Evolutionary conservation across 2,113 vertebrate species (phyloP), one percentile per base, ranked within the genome.

Genomic region (Channa maculata): DNA sequence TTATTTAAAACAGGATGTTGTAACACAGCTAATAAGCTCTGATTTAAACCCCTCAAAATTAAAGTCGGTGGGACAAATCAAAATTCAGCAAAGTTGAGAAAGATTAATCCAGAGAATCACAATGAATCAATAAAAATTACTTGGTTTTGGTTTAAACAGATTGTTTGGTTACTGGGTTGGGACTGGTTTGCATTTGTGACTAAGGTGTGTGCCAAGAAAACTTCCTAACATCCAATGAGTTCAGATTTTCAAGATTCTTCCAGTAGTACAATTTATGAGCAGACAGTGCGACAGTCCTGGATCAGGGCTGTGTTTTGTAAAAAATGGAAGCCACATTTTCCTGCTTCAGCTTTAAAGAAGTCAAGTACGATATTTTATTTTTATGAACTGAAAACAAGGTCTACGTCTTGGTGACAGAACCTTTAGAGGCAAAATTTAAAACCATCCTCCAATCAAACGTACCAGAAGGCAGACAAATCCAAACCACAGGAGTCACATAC

Each of bases 381-480:
- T 54, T 14, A 6, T 24, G 24, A 24, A 24, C 24, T 44, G 69
- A 3, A 3, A 50, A 69, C 59, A 13, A 64, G 51, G 44, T n/a
- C 3, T 13, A 50, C 7, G 65, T 50, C 59, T 82, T 67, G 52
- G 59, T 41, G 64, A 64, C 49, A 68, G 58, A 80, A 68, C 65
- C 38, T 63, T 68, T 10, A 80, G 75, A 79, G 75, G 86, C 75
- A 63, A 62, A 71, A 62, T 60, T 79, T 75, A 71, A 66, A 84
- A 88, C 82, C 76, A 72, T 63, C 39, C 54, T 64, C 13, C 54
- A 65, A 37, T 75, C 53, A 83, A 65, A 78, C 71, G 84, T 71
- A 77, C 67, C 68, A 87, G 78, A 86, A 83, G 58, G 80, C 74
- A 89, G 86, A 89, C 77, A 71, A 46, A 50, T 48, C 75, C 38